A percentile compares a stretch with the other conserved stretches of the same genome.
These are phyloP conservation scores for Poeciliopsis turneri DNA, from an alignment of 2,797 vertebrate genomes.

Conservation along the genomic window DNA sequence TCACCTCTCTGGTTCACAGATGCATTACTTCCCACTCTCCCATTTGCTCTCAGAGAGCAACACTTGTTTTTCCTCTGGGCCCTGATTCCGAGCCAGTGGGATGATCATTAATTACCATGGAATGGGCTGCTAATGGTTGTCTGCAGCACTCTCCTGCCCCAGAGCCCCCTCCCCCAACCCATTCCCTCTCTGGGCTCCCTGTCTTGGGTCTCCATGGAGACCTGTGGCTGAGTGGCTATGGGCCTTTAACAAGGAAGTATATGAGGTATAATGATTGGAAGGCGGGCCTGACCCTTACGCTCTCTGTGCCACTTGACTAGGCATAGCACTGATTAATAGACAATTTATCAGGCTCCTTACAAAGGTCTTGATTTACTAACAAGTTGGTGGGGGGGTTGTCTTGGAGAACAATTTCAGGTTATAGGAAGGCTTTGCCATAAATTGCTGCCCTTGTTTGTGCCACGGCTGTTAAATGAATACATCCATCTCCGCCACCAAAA, in stretches of 20 bases:
- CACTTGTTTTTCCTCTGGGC: constrained; percentile 49
- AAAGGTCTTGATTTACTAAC: constrained; percentile 67
- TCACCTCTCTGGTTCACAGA: constrained; percentile 28
- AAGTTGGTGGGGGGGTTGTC: constrained; percentile 32
- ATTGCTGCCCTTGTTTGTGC: constrained; percentile 29
- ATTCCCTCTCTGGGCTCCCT: constrained; percentile 37
- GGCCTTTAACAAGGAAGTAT: constrained; percentile 67
- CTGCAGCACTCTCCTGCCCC: constrained; percentile 55
- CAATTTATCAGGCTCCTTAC: constrained; percentile 64
- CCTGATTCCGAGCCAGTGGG: constrained; percentile 69
- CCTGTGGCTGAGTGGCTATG: constrained; percentile 70
- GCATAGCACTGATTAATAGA: constrained; percentile 75
- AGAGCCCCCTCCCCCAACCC: constrained; percentile 44
- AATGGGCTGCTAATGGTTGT: constrained; percentile 78
- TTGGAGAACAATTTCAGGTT: constrained; percentile 20
- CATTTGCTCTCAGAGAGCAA: constrained; percentile 56
- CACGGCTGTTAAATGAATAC: constrained; percentile 12
- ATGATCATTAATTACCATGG: constrained; percentile 80
- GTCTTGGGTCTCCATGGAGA: constrained; percentile 78
- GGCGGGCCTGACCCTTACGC: constrained; percentile 67
- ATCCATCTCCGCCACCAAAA: constrained; percentile 8
- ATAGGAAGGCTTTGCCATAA: constrained; percentile 42
- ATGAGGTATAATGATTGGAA: constrained; percentile 71
- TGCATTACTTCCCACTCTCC: constrained; percentile 49
- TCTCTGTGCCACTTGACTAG: constrained; percentile 73